A percentile compares a stretch with the other conserved stretches of the same genome.
Evolutionary conservation across 2,113 vertebrate genomes (phyloP).

Genomic region (Macaca mulatta): DNA sequence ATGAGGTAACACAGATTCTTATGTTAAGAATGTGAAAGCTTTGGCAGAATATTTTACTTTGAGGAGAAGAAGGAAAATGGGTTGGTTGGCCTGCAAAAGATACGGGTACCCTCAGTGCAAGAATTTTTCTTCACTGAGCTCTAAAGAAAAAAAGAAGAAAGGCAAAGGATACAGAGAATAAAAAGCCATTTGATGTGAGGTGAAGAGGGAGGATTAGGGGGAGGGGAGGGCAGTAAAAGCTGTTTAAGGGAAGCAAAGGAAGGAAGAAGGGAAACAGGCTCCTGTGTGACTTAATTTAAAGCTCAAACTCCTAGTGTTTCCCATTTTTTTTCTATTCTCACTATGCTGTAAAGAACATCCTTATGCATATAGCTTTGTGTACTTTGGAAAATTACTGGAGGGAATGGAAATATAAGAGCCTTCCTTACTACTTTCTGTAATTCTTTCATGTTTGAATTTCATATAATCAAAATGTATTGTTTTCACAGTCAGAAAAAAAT

Average conservation of each 20-base stretch:
- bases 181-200: slow-evolving; percentile 78
- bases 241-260: slow-evolving; percentile 45
- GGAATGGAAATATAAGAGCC: neutral
- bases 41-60: slow-evolving; percentile 45
- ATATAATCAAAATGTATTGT: neutral
- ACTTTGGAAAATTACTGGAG: slow-evolving; percentile 12
- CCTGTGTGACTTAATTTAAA: slow-evolving; percentile 54
- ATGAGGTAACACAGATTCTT: neutral
- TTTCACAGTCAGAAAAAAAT: slow-evolving; percentile 27
- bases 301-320: neutral
- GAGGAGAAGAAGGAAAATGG: slow-evolving; percentile 58
- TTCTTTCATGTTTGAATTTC: slow-evolving; percentile 26
- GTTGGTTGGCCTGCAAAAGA: slow-evolving; percentile 63
- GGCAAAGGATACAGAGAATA: slow-evolving; percentile 72
- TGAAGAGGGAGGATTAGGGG: slow-evolving; percentile 74
- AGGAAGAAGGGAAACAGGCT: slow-evolving; percentile 24
- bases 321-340: neutral
- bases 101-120: slow-evolving; percentile 56
- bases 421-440: neutral
- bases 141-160: slow-evolving; percentile 74
- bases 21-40: slow-evolving; percentile 24
- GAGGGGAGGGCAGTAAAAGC: slow-evolving; percentile 61
- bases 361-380: neutral
- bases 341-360: neutral
- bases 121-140: slow-evolving; percentile 63